Evolutionary conservation across 2,888 invertebrate species (phyloP), one percentile per base, ranked within the genome.

Genomic region (Trachelus troglodyta): DNA sequence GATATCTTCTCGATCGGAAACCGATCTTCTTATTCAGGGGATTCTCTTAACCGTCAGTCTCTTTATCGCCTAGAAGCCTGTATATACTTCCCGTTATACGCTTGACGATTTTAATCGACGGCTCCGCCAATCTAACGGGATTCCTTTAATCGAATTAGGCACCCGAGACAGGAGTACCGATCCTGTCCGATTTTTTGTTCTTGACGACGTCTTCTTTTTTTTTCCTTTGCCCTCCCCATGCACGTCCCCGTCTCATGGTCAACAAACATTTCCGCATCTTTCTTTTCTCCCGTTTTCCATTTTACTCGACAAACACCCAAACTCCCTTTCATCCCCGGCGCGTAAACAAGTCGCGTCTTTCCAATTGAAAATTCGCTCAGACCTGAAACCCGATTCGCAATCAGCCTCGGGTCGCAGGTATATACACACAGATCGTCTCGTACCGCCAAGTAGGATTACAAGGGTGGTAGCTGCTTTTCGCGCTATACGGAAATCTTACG

Each of bases 1-100:
- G 87, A 87, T 89, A 89, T 85, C 87, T 74, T 35, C 31, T 71
- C 71, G 71, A 71, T 71, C 71, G 71, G 31, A 71, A 71, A 56
- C 23, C 56, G 56, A 56, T 23, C 23, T 56, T 56, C 56, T 23
- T 23, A 56, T 56, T 77, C 77, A 73, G 75, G 79, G 79, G 73
- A 30, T 74, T 79, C 79, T 73, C 77, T 56, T 77, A 74, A 77
- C 79, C 74, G 69, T 40, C 34, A 12, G 69, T 68, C 74, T 74
- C 37, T 11, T 12, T 71, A 34, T 23, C 75, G 75, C 33, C 78
- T 33, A 75, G 79, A 77, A 75, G 77, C 75, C 35, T 69, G 30
- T 73, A 69, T 69, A 34, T 15, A 30, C 68, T 34, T 37, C 4
- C 68, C 30, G 73, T 37, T 12, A 12, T 76, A 75, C 71, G 77